phyloP scores from a whole-genome alignment of 2,888 invertebrate species.

The Odontocolon sp. region DNA sequence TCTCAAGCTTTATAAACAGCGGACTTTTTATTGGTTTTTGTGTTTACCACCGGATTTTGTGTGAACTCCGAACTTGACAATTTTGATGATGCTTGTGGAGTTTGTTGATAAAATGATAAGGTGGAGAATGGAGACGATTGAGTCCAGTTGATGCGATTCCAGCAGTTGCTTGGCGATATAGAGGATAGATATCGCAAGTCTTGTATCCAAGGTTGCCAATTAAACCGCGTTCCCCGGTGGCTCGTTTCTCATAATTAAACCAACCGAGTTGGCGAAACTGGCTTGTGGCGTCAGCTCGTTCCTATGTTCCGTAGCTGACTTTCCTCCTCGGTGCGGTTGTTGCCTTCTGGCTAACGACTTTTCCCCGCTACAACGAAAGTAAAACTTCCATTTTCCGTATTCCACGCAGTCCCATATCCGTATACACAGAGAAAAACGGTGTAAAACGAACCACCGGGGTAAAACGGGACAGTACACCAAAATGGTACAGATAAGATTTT shows the following conservation, averaged over 20 bases:
- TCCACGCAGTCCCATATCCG: too few species aligned
- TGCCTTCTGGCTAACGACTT: constrained; percentile 53
- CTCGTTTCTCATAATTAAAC: constrained; percentile 65
- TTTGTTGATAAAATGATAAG: too few species aligned
- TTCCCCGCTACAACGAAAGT: constrained; percentile 45
- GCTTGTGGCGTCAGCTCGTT: constrained; percentile 49
- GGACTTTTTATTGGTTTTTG: too few species aligned
- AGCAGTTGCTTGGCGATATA: constrained; percentile 49
- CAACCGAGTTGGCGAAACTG: constrained; percentile 50
- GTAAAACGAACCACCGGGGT: too few species aligned
- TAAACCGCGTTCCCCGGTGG: constrained; percentile 59
- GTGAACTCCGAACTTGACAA: too few species aligned
- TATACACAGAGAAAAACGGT: too few species aligned
- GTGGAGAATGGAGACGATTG: constrained; percentile 37
- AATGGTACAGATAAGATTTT: too few species aligned
- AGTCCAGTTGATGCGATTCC: constrained; percentile 49
- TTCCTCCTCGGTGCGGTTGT: constrained; percentile 31
- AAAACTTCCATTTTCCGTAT: too few species aligned
- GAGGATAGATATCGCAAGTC: constrained; percentile 36
- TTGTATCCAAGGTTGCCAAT: constrained; percentile 62
- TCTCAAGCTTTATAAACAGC: too few species aligned
- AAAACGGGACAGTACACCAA: too few species aligned
- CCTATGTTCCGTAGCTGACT: constrained; percentile 58
- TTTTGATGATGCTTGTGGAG: too few species aligned
- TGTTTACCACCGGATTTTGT: too few species aligned